Evolutionary conservation across 2,797 vertebrate genomes (phyloP), one percentile per base, ranked within the genome.

Genomic region (Apogon talboti): DNA sequence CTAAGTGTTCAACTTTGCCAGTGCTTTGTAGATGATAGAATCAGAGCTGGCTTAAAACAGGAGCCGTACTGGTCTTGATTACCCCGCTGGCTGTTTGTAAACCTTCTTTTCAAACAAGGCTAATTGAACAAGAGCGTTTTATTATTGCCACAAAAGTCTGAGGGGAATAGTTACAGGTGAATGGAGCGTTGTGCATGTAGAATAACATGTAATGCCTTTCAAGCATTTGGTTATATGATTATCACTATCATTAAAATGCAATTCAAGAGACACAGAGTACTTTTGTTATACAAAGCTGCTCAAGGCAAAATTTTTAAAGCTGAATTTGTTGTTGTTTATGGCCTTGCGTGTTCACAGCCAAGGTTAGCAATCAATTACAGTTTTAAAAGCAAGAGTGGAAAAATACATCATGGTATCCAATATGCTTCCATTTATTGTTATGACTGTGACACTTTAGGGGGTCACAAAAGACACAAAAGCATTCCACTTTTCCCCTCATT

Each of bases 1-100:
- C 83, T 73, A 21, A 80, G 76, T 87, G 81, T 87, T 81, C 63
- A 53, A 64, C 79, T 80, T 71, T 78, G 66, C 79, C 76, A 77
- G 63, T 64, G 64, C 81, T 90, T 89, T 89, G 77, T 80, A 83
- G 76, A 79, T 73, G 62, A 19, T 30, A 19, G 58, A 77, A 68
- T 76, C 71, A 71, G 64, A 83, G 75, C 45, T 55, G 69, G 45
- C 68, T 83, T 85, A 69, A 83, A 85, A 83, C 71, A 69, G 60
- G 45, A 80, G 74, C 62, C 62, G 40, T 19, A 66, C 71, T 82
- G 71, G 66, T 60, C 72, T 74, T 81, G 74, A 84, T 84, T 76
- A 67, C 45, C 37, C 61, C 53, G 66, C 70, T 43, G 28, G 73
- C 60, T 76, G 81, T 68, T 40, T 52, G 33, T 61, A 56, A 81